Evolutionary conservation across 1,140 invertebrate genomes (phyloP).

Genomic region (Aphis craccivora): DNA sequence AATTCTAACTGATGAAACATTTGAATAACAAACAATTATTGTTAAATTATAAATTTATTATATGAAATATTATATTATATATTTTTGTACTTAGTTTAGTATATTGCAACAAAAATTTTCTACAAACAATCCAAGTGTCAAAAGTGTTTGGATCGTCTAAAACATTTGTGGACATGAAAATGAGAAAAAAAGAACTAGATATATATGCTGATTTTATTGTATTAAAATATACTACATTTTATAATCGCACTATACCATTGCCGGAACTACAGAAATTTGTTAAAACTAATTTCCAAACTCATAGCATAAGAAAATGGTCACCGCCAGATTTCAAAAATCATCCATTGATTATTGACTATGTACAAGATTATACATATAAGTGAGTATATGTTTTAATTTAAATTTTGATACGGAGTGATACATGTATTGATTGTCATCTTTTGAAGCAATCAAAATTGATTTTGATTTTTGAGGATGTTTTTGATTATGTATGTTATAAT

Average conservation of each 20-base stretch:
- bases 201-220: conserved; percentile 49
- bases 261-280: neutral
- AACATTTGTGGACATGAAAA: conserved; percentile 90
- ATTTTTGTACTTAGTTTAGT: conserved; percentile 71
- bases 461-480: neutral
- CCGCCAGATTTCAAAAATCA: neutral
- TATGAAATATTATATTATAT: neutral
- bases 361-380: neutral
- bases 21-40: neutral
- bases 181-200: conserved; percentile 69
- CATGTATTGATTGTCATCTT: neutral
- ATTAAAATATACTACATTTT: conserved; percentile 54
- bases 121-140: conserved; percentile 81
- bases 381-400: neutral
- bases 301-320: neutral
- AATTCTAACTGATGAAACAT: too few relatives aligned
- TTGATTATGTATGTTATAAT: too few relatives aligned
- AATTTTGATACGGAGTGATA: neutral
- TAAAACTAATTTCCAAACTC: neutral
- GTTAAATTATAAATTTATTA: too few relatives aligned
- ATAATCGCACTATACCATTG: neutral
- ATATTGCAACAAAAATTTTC: conserved; percentile 83
- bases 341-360: neutral
- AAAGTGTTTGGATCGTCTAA: conserved; percentile 85
- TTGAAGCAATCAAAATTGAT: neutral